Percentiles rank a stretch among this genome's conserved stretches.
These are phyloP conservation scores for Magallana nippona DNA, from an alignment of 2,888 invertebrate species.

Conservation along the genomic window DNA sequence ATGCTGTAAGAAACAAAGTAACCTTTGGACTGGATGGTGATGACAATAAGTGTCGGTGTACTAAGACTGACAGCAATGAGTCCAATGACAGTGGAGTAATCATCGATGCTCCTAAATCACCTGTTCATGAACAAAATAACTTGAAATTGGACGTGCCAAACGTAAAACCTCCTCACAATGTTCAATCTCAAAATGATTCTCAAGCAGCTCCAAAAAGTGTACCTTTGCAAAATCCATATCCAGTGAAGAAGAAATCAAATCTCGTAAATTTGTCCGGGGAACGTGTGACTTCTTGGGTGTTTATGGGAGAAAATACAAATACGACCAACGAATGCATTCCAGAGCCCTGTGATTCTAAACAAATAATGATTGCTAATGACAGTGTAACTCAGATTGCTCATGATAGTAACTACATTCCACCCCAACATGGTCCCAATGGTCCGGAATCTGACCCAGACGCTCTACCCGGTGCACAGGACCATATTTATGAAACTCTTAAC, in stretches of 20 bases:
- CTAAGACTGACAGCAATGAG: constrained; percentile 5
- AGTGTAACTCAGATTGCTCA: neutral
- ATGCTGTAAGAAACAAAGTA: neutral
- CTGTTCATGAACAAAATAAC: neutral
- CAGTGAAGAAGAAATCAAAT: constrained; percentile 15
- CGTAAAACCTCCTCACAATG: neutral
- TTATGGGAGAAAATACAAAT: neutral
- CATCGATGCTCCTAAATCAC: neutral
- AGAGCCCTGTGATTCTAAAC: neutral
- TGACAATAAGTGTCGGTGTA: neutral
- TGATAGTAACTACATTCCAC: constrained; percentile 1
- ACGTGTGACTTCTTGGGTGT: constrained; percentile 26
- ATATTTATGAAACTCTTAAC: constrained; percentile 16
- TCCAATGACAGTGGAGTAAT: neutral
- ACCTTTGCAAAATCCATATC: constrained; percentile 2
- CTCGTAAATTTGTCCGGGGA: neutral
- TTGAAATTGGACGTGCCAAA: neutral
- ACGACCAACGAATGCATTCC: neutral
- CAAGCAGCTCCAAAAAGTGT: neutral
- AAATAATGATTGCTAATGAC: neutral
- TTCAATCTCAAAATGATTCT: neutral
- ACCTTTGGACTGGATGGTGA: neutral
- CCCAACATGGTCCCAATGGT: neutral
- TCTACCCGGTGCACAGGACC: neutral
- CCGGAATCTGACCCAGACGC: neutral